A percentile compares a stretch with the other conserved stretches of the same genome.
Evolutionary conservation across 1,140 invertebrate species (phyloP).

Genomic region (Eubasilissa regina): DNA sequence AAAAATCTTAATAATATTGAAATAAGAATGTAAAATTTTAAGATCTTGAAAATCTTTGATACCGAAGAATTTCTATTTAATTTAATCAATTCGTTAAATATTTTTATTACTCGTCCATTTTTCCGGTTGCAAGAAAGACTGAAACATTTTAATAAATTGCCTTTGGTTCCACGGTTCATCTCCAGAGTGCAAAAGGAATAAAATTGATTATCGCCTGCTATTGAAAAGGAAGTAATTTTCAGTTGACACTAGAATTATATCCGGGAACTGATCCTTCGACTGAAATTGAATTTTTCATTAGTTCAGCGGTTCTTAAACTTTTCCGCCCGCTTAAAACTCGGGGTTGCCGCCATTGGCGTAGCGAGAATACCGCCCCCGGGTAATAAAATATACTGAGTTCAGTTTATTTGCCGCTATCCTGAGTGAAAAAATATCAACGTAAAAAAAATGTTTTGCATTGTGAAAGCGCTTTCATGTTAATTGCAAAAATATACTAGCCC

Average conservation of each 20-base stretch:
- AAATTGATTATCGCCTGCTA: background rate
- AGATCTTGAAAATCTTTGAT: background rate
- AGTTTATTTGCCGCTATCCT: background rate
- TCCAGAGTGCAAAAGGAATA: background rate
- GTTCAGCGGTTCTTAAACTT: conserved; percentile 11
- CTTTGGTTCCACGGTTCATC: background rate
- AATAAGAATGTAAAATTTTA: background rate
- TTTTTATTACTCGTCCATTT: background rate
- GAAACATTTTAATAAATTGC: conserved; percentile 17
- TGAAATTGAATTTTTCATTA: conserved; percentile 43
- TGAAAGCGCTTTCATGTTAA: background rate
- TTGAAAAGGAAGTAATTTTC: conserved; percentile 36
- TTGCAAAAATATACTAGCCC: background rate
- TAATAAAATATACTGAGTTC: background rate
- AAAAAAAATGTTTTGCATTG: background rate
- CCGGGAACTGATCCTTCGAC: conserved; percentile 23
- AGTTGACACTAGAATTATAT: conserved; percentile 43
- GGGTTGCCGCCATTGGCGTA: background rate
- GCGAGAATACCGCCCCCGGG: background rate
- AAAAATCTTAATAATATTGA: too few relatives aligned
- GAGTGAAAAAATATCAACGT: background rate
- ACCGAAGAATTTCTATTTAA: too few relatives aligned
- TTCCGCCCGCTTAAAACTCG: background rate
- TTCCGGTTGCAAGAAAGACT: background rate
- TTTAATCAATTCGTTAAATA: background rate